These are phyloP conservation scores for Volucella bombylans DNA, from an alignment of 2,888 invertebrate genomes.

Conservation along the genomic window DNA sequence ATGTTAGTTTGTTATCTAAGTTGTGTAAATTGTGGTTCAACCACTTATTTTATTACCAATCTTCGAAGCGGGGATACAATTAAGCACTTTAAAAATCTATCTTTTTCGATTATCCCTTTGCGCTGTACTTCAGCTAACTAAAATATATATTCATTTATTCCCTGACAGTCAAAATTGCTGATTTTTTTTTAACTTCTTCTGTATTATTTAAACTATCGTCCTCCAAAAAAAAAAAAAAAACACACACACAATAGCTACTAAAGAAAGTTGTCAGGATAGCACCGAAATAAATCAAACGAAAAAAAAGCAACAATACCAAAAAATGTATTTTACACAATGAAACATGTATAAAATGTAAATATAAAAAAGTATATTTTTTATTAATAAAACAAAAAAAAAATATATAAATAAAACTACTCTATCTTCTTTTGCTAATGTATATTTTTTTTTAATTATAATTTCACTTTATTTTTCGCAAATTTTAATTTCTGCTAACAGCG, in stretches of 20 bases:
- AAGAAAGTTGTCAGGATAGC: slow-evolving; percentile 62
- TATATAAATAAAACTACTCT: background rate
- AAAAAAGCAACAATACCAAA: slow-evolving; percentile 33
- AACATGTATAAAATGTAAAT: slow-evolving; percentile 71
- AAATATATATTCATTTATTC: too few species aligned
- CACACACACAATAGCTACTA: background rate
- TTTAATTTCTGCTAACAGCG: slow-evolving; percentile 24
- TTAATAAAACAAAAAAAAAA: slow-evolving; percentile 16
- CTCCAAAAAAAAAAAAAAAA: too few species aligned
- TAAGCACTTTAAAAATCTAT: too few species aligned
- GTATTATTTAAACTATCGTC: too few species aligned
- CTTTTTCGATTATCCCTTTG: too few species aligned
- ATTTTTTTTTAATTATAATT: background rate
- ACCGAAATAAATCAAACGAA: slow-evolving; percentile 13
- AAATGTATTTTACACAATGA: slow-evolving; percentile 51
- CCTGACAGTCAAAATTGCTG: too few species aligned
- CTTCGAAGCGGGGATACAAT: too few species aligned
- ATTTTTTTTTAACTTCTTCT: too few species aligned
- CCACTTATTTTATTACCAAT: too few species aligned
- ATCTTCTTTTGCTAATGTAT: background rate
- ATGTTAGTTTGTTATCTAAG: too few species aligned
- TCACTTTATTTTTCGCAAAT: background rate
- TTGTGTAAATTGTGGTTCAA: too few species aligned
- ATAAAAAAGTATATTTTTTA: slow-evolving; percentile 29
- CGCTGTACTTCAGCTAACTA: too few species aligned